These are phyloP conservation scores for Notodonta ziczac DNA, from an alignment of 2,888 invertebrate species.

Conservation along the genomic window DNA sequence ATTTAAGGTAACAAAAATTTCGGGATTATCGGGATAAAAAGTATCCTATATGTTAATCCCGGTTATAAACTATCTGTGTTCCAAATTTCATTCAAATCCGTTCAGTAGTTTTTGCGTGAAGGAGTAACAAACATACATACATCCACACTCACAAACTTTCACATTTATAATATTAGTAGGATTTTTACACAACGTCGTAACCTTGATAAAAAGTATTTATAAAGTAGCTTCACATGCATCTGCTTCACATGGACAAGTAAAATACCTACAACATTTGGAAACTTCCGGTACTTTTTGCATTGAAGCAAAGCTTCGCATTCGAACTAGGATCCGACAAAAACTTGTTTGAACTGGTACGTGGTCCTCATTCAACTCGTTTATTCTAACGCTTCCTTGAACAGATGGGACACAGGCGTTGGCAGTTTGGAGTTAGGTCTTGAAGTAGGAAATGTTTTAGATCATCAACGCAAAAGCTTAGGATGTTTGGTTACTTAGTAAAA, in stretches of 20 bases:
- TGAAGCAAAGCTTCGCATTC: constrained; percentile 14
- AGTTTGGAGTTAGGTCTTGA: background rate
- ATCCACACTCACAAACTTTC: too few relatives aligned
- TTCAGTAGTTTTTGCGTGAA: too few relatives aligned
- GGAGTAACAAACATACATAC: too few relatives aligned
- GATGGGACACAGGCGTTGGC: constrained; percentile 2
- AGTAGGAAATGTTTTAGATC: background rate
- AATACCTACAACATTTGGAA: background rate
- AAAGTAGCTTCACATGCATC: background rate
- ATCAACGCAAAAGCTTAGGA: background rate
- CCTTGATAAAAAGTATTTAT: background rate
- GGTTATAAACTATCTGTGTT: too few relatives aligned
- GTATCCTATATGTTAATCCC: too few relatives aligned
- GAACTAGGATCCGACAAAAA: constrained; percentile 21
- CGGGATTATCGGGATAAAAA: too few relatives aligned
- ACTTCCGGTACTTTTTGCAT: constrained; percentile 16
- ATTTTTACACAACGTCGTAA: too few relatives aligned
- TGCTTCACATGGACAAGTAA: background rate
- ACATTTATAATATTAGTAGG: too few relatives aligned
- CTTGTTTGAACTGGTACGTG: constrained; percentile 22
- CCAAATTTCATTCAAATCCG: too few relatives aligned
- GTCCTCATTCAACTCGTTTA: constrained; percentile 30
- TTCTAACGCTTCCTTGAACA: constrained; percentile 3
- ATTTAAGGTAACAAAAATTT: too few relatives aligned
- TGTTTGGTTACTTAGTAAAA: background rate